phyloP scores from a whole-genome alignment of 2,797 vertebrate species.

The Rhabdomys pumilio region DNA sequence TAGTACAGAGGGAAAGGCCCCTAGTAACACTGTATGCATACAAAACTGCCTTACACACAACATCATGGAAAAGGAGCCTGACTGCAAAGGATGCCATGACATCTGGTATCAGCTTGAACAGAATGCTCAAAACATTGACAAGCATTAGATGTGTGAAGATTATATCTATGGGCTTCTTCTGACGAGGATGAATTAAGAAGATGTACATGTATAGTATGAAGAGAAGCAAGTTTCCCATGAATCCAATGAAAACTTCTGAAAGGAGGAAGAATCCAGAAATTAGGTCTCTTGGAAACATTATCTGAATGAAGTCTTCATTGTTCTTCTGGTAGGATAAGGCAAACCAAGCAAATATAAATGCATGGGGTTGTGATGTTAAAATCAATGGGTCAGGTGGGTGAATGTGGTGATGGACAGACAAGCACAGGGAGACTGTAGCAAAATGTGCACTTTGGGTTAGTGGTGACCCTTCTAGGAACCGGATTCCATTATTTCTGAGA shows the following conservation, averaged over 20 bases:
- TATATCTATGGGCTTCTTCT: conserved; percentile 7
- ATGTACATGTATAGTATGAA: neutral
- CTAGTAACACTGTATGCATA: neutral
- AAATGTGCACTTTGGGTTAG: neutral
- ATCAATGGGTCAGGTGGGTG: neutral
- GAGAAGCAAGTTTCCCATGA: conserved; percentile 23
- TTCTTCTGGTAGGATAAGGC: no score
- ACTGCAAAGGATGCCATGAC: neutral
- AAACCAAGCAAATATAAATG: neutral
- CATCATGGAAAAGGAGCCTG: neutral
- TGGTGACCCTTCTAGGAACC: neutral
- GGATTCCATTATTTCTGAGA: neutral
- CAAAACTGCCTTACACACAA: neutral
- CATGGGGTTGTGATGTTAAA: neutral
- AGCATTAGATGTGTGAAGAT: neutral
- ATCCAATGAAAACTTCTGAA: neutral
- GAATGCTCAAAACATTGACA: neutral
- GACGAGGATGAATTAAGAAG: neutral
- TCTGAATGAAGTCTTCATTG: neutral
- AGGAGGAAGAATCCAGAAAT: neutral
- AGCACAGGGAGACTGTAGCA: neutral
- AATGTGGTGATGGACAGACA: neutral
- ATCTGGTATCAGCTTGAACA: neutral
- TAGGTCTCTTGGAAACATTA: neutral
- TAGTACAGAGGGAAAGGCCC: conserved; percentile 8